Percentiles rank a stretch among this genome's conserved stretches.
These are phyloP conservation scores for Drosophila yooni DNA, from an alignment of 2,888 invertebrate genomes.

Conservation along the genomic window DNA sequence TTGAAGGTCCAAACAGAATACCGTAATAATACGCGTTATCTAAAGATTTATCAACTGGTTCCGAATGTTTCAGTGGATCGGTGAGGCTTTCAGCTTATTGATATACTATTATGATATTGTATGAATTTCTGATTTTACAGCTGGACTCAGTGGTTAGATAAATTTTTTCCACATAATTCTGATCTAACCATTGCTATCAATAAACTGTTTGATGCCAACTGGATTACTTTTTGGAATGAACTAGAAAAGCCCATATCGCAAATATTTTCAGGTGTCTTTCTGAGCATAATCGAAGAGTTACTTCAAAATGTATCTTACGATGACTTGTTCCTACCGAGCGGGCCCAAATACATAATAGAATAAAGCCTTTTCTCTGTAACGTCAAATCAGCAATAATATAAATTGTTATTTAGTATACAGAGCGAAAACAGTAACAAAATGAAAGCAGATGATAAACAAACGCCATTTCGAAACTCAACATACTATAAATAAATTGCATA, in stretches of 20 bases:
- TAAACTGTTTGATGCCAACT: slow-evolving; percentile 55
- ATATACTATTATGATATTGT: background rate
- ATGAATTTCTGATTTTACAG: slow-evolving; percentile 12
- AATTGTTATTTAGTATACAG: too few species aligned
- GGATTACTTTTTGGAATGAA: slow-evolving; percentile 68
- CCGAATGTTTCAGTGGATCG: slow-evolving; percentile 57
- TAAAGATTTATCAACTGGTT: slow-evolving; percentile 64
- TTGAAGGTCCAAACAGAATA: slow-evolving; percentile 63
- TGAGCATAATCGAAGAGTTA: slow-evolving; percentile 49
- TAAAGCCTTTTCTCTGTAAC: background rate
- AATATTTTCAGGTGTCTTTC: slow-evolving; percentile 52
- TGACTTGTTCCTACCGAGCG: slow-evolving; percentile 54
- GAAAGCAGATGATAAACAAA: background rate
- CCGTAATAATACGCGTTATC: slow-evolving; percentile 60
- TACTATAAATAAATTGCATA: slow-evolving; percentile 8
- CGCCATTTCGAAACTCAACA: slow-evolving; percentile 12
- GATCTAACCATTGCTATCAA: slow-evolving; percentile 57
- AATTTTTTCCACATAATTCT: slow-evolving; percentile 57
- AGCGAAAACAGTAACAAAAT: background rate
- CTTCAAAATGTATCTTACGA: slow-evolving; percentile 63
- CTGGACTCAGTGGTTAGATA: slow-evolving; percentile 62
- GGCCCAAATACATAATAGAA: background rate
- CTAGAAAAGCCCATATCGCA: slow-evolving; percentile 57
- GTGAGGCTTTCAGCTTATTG: slow-evolving; percentile 33
- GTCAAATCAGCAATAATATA: background rate